phyloP scores from a whole-genome alignment of 2,888 invertebrate genomes.

The Brenthis ino region DNA sequence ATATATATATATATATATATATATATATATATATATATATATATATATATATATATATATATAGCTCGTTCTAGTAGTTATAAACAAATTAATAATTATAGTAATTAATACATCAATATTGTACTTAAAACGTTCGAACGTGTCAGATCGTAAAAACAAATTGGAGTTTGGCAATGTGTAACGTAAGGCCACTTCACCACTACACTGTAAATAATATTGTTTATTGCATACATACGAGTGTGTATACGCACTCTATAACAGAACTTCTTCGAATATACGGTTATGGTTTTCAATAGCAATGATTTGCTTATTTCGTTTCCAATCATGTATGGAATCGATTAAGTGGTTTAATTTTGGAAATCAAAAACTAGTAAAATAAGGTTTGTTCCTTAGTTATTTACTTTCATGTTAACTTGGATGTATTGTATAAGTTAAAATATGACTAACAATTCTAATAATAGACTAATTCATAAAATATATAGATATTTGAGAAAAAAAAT shows the following conservation, averaged over 20 bases:
- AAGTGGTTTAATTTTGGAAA: no score
- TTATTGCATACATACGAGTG: not conserved
- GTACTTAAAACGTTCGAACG: constrained; percentile 19
- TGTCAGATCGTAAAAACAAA: constrained; percentile 26
- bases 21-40: constrained; percentile 5
- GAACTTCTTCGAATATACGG: no score
- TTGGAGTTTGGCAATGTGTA: constrained; percentile 21
- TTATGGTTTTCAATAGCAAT: no score
- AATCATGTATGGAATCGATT: no score
- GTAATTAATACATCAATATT: constrained; percentile 26
- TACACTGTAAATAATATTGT: not conserved
- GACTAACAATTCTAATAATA: no score
- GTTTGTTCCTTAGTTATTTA: no score
- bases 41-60: constrained; percentile 5
- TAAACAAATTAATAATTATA: constrained; percentile 16
- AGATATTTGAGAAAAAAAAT: not conserved
- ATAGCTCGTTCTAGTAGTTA: not conserved
- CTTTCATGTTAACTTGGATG: no score
- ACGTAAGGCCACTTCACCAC: constrained; percentile 10
- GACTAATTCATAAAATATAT: no score
- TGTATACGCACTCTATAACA: no score
- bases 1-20: constrained; percentile 6
- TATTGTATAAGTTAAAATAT: no score
- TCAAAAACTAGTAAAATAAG: no score
- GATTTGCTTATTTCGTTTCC: no score